Evolutionary conservation across 1,140 invertebrate genomes (phyloP).

Genomic region (Monomorium pharaonis): DNA sequence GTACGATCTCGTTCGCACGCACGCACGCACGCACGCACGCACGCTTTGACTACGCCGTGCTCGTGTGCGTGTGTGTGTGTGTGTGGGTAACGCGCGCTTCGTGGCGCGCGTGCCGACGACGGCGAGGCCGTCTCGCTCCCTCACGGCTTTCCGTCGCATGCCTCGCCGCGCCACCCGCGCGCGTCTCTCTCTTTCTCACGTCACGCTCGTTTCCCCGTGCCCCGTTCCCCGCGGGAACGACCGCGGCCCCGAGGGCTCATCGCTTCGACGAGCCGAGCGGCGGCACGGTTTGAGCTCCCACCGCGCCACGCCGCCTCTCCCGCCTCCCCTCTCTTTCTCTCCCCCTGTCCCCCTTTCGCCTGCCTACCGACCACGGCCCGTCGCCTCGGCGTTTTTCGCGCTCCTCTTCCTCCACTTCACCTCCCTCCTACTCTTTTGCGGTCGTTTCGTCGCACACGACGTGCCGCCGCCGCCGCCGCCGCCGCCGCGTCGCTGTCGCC

Average conservation of each 20-base stretch:
- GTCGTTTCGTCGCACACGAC: slow-evolving; percentile 64
- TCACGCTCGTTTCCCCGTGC: neutral
- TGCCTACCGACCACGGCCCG: slow-evolving; percentile 56
- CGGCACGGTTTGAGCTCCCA: slow-evolving; percentile 77
- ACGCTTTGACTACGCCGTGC: slow-evolving; percentile 22
- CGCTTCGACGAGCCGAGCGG: slow-evolving; percentile 80
- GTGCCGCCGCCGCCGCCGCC: slow-evolving; percentile 28
- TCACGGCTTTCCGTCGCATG: slow-evolving; percentile 61
- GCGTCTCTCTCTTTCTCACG: slow-evolving; percentile 17
- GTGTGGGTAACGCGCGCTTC: slow-evolving; percentile 80
- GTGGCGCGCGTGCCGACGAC: slow-evolving; percentile 83
- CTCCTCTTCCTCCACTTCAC: neutral
- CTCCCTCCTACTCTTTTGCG: slow-evolving; percentile 31
- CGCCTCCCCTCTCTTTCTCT: slow-evolving; percentile 7
- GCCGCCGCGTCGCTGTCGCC: slow-evolving; percentile 4
- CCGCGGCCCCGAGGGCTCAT: slow-evolving; percentile 80
- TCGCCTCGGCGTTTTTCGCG: slow-evolving; percentile 57
- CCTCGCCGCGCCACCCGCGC: slow-evolving; percentile 44
- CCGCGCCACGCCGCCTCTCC: slow-evolving; percentile 36
- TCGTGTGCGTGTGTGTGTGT: neutral
- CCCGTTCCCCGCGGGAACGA: slow-evolving; percentile 33
- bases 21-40: slow-evolving; percentile 59
- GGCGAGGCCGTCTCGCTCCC: slow-evolving; percentile 58
- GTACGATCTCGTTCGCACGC: slow-evolving; percentile 50
- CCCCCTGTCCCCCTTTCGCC: neutral